Conservation (phyloP, 2,113 vertebrate species). For the Marmota flaviventris region DNA sequence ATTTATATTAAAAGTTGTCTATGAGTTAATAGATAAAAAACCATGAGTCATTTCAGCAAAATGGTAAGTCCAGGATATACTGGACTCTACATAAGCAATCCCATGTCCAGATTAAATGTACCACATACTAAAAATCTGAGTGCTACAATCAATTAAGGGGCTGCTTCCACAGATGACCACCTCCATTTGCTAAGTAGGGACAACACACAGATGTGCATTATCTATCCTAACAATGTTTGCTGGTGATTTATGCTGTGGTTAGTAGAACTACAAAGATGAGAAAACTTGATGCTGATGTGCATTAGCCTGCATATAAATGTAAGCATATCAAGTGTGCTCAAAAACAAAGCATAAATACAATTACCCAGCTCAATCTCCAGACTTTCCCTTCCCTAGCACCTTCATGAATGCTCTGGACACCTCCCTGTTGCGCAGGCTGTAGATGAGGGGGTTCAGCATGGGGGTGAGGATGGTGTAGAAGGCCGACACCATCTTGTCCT, state of each 20-base stretch:
- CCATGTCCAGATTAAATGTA: neutral
- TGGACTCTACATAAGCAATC: neutral
- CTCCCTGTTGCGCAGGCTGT: conserved; percentile 1
- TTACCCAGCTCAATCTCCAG: neutral
- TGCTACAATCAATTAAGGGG: neutral
- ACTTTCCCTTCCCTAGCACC: neutral
- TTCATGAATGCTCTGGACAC: neutral
- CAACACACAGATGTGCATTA: neutral
- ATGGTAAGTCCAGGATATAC: neutral
- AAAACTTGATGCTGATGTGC: neutral
- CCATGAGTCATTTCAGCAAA: neutral
- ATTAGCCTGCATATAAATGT: neutral
- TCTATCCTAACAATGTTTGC: neutral
- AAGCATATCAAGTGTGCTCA: neutral
- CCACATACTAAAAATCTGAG: neutral
- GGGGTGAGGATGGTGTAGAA: conserved; percentile 52
- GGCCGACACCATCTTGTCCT: neutral
- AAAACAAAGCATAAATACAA: no score
- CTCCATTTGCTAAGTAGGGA: neutral
- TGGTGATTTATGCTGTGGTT: neutral
- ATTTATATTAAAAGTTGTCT: neutral
- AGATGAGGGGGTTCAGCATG: conserved; percentile 41
- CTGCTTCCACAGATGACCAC: neutral
- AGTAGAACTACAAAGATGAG: neutral
- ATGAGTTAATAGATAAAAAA: neutral